Base-by-base conservation (phyloP, 2,113 vertebrate genomes). In the Fregata magnificens region DNA sequence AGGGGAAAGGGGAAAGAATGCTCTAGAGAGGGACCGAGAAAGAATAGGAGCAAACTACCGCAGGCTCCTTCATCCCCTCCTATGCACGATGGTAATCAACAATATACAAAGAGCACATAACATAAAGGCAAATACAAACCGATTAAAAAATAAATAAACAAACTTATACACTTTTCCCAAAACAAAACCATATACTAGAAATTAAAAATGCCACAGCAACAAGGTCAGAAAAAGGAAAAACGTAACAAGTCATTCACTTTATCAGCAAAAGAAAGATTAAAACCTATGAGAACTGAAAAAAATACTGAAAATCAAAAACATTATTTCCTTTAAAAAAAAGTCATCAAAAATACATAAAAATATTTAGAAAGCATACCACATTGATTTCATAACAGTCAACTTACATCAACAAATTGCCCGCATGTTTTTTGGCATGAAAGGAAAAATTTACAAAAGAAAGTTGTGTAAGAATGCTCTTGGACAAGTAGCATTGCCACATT, bases 371-470 rank as follows among this genome's bases (percentile, higher is more conserved):
- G 99, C 99, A 99, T 99, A 99, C 98, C 98, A 88, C 97, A 99
- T 99, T 97, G 96, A 99, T 98, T 98, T 98, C 72, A 19, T 98
- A 99, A 97, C 98, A 98, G 98, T 99, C 98, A 99, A 99, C 99
- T 99, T 99, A 99, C 99, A 99, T 99, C 99, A 99, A 99, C 99
- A 99, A 99, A 99, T 99, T 99, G 99, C 99, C 99, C 99, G 99
- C 99, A 99, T 99, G 99, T 99, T 99, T 99, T 98, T 99, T 99
- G 99, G 99, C 99, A 99, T 99, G 99, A 99, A 99, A 99, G 99
- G 91, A 99, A 99, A 99, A 99, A 99, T 99, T 99, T 99, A 99
- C 98, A 99, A 99, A 99, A 99, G 99, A 99, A 99, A 99, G 99
- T 99, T 99, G 99, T 99, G 99, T 99, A 99, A 99, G 99, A 99